phyloP scores from a whole-genome alignment of 2,797 vertebrate genomes.

The Danio kyathit region DNA sequence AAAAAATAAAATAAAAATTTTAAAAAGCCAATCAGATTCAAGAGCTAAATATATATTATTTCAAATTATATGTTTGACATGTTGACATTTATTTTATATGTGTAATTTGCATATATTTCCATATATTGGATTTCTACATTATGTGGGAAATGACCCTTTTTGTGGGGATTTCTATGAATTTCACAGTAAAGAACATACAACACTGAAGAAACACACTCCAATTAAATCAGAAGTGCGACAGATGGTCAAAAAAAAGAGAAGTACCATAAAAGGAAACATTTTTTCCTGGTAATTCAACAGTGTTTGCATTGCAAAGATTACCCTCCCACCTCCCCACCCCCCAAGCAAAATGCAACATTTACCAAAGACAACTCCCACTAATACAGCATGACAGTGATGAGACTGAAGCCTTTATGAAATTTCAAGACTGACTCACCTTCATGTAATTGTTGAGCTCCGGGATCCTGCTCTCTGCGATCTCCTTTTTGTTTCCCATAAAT shows the following conservation, averaged over 20 bases:
- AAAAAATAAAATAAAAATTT: no score
- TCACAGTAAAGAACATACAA: background rate
- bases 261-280: constrained; percentile 40
- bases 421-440: constrained; percentile 82
- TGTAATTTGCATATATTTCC: no score
- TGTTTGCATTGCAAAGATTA: background rate
- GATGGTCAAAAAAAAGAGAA: constrained; percentile 32
- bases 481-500: constrained; percentile 89
- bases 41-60: no score
- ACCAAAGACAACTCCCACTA: constrained; percentile 1
- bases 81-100: no score
- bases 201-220: background rate
- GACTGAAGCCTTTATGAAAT: background rate
- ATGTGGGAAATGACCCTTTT: background rate
- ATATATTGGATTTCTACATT: no score
- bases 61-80: no score
- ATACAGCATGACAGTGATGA: background rate
- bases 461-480: constrained; percentile 92
- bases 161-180: background rate
- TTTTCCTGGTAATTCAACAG: constrained; percentile 11
- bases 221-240: background rate
- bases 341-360: background rate
- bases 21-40: no score
- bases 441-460: constrained; percentile 92
- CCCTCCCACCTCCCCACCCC: background rate